Evolutionary conservation across 2,888 invertebrate species (phyloP), one percentile per base, ranked within the genome.

Genomic region (Tricholauxania praeusta): DNA sequence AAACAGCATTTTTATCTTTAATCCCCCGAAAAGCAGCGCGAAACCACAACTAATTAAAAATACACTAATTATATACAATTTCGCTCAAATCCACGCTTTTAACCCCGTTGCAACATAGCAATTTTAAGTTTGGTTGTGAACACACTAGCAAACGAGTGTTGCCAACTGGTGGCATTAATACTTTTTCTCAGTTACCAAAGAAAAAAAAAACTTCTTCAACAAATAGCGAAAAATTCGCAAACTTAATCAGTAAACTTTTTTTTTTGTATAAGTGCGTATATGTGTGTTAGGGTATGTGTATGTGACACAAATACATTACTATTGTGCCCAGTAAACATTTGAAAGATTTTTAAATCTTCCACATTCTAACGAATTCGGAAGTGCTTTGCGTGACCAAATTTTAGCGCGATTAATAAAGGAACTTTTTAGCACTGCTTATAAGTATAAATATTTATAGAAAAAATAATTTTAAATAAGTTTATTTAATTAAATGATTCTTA

Each of bases 211-310:
- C 17, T 39, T 63, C 19, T 39, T 55, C 19, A 17, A 22, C 47
- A 57, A 55, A 67, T 19, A 57, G 57, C 39, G 55, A 67, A 32
- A 47, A 55, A 64, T 64, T 47, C 67, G 17, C 55, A 67, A 67
- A 67, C 55, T 67, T 55, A 57, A 67, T 67, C 55, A 67, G 67
- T 12, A 55, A 67, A 67, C 19, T 67, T 55, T n/a, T 10, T 55
- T n/a, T 10, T 39, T 10, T 39, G 39, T 39, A 10, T 39, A 39
- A 39, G 39, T 39, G 39, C 39, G 39, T 10, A 39, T 39, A 39
- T 10, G 10, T 10, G 10, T 39, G 39, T 39, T 10, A 39, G 39
- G 4, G 52, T n/a, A 17, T 47, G 65, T 65, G 65, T 47, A 19
- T 47, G 57, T n/a, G 57, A 51, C 28, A 51, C 51, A 64, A n/a